Conservation (phyloP, 2,113 vertebrate genomes). For the Colaptes auratus region DNA sequence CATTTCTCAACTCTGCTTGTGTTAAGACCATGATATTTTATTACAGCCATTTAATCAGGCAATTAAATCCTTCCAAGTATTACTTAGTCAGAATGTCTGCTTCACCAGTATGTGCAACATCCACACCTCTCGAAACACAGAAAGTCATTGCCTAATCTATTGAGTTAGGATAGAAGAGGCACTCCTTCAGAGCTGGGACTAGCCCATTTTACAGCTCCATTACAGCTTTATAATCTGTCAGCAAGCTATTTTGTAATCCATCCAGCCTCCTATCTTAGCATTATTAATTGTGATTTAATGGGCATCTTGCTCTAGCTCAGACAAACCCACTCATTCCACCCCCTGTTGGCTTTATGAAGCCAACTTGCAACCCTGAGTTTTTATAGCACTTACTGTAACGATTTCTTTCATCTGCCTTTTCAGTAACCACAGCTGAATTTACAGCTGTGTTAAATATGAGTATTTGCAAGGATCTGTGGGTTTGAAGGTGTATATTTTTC, state of each 20-base stretch:
- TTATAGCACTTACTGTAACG: not conserved
- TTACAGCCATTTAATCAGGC: conserved; percentile 38
- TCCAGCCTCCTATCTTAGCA: not conserved
- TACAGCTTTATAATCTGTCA: conserved; percentile 28
- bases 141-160: not conserved
- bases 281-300: conserved; percentile 52
- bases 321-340: conserved; percentile 1
- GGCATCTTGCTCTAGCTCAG: not conserved
- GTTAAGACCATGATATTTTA: conserved; percentile 40
- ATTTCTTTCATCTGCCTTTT: not conserved
- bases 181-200: not conserved
- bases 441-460: not conserved
- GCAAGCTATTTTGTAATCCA: not conserved
- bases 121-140: conserved; percentile 1
- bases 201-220: conserved; percentile 9
- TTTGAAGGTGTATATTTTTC: not conserved
- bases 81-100: conserved; percentile 33
- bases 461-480: not conserved
- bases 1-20: conserved; percentile 2
- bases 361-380: not conserved
- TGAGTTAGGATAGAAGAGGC: not conserved
- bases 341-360: not conserved
- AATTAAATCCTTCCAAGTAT: conserved; percentile 39
- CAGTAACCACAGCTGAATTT: not conserved
- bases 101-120: conserved; percentile 1